phyloP scores from a whole-genome alignment of 2,113 vertebrate species.

The Cryptotis parvus region DNA sequence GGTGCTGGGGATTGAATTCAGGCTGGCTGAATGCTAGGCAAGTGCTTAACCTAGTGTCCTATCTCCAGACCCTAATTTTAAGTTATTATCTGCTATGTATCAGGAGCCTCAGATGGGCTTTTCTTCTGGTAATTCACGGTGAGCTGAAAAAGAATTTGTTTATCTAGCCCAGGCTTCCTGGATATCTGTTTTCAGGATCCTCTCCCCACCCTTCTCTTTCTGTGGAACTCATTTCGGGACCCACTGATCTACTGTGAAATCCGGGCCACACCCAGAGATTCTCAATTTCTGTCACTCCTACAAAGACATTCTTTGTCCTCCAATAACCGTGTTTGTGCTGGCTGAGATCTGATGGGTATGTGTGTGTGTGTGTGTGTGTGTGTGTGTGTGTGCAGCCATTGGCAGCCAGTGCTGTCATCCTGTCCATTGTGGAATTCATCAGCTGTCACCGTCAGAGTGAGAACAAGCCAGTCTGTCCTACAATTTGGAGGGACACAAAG shows the following conservation, averaged over 20 bases:
- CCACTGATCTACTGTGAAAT: neutral
- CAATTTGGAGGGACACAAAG: neutral
- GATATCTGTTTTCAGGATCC: no score
- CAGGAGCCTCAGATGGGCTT: no score
- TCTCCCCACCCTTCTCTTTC: neutral
- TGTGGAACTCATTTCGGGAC: neutral
- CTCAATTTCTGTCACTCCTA: neutral
- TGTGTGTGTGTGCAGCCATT: accelerated
- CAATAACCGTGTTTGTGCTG: neutral
- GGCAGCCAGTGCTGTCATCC: neutral
- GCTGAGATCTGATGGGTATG: neutral
- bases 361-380: neutral
- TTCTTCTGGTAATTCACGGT: neutral
- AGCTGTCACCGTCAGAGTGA: constrained; percentile 36
- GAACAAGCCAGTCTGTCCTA: constrained; percentile 1
- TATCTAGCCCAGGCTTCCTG: neutral
- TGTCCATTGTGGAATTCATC: neutral
- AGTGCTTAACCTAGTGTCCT: no score
- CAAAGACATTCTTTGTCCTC: neutral
- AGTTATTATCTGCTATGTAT: no score
- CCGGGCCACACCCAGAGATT: neutral
- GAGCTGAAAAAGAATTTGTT: neutral
- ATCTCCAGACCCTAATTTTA: no score
- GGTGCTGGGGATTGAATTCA: no score
- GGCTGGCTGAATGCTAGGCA: no score